phyloP scores from a whole-genome alignment of 2,113 vertebrate species.

The Apteryx owenii region DNA sequence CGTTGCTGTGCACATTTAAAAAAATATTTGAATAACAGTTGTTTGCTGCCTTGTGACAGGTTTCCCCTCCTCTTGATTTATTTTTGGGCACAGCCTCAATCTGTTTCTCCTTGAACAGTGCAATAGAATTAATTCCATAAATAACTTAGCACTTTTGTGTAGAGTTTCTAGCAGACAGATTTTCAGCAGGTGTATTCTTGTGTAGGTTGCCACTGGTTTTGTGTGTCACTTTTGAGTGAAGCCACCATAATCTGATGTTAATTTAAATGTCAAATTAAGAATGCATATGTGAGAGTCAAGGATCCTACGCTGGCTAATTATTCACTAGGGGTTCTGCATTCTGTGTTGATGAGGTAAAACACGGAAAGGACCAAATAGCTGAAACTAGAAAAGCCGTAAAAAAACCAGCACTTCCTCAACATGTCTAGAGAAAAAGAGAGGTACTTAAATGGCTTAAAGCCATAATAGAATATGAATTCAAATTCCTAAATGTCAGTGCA shows the following conservation, averaged over 20 bases:
- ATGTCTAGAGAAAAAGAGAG: not conserved
- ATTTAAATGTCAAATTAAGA: constrained; percentile 70
- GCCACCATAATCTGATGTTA: constrained; percentile 52
- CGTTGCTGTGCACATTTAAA: not conserved
- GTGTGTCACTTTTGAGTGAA: constrained; percentile 11
- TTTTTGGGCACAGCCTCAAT: constrained; percentile 53
- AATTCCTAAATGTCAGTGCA: not conserved
- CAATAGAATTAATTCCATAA: constrained; percentile 63
- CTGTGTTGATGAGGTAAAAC: constrained; percentile 69
- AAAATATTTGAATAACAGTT: constrained; percentile 22
- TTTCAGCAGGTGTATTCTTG: constrained; percentile 11
- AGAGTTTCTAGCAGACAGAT: not conserved
- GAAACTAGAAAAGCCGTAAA: constrained; percentile 28
- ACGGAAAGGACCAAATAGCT: constrained; percentile 50
- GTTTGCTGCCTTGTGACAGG: constrained; percentile 41
- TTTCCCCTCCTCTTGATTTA: constrained; percentile 26
- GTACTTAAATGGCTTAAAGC: constrained; percentile 16
- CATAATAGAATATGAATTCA: constrained; percentile 6
- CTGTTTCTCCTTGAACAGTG: constrained; percentile 35
- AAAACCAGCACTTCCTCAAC: not conserved
- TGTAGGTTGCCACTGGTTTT: constrained; percentile 17
- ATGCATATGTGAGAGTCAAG: constrained; percentile 27
- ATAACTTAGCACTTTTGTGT: constrained; percentile 14
- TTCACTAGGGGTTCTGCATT: constrained; percentile 63
- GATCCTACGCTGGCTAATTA: constrained; percentile 67